Percentiles rank a stretch among this genome's conserved stretches.
Evolutionary conservation across 1,140 invertebrate genomes (phyloP).

Genomic region (Agrilus planipennis): DNA sequence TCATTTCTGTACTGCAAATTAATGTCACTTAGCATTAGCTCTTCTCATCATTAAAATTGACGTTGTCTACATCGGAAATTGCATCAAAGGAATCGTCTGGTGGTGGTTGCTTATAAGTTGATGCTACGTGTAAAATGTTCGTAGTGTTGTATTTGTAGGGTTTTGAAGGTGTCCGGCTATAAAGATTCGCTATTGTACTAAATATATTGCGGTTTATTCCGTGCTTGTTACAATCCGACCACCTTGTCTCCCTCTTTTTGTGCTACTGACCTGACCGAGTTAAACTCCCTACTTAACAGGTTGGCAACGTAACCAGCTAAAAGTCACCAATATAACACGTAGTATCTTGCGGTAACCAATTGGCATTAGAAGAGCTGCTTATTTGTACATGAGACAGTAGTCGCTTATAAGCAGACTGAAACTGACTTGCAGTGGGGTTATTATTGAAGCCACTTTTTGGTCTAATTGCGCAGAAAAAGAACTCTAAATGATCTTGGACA

Average conservation of each 20-base stretch:
- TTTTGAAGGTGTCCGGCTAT: background rate
- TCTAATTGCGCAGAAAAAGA: slow-evolving; percentile 14
- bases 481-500: slow-evolving; percentile 15
- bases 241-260: too few relatives aligned
- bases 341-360: slow-evolving; percentile 10
- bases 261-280: too few relatives aligned
- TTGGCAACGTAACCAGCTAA: background rate
- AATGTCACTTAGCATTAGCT: background rate
- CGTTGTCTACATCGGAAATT: background rate
- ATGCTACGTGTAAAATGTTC: background rate
- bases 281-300: slow-evolving; percentile 3
- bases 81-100: background rate
- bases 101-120: background rate
- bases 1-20: background rate
- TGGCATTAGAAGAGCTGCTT: slow-evolving; percentile 5
- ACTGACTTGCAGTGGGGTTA: slow-evolving; percentile 16
- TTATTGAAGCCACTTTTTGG: slow-evolving; percentile 13
- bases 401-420: slow-evolving; percentile 12
- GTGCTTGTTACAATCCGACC: background rate
- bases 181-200: too few relatives aligned
- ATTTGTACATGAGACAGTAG: slow-evolving; percentile 10
- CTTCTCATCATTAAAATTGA: background rate
- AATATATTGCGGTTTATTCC: too few relatives aligned
- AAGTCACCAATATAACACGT: background rate
- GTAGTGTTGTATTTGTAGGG: slow-evolving; percentile 1